Base-by-base conservation (phyloP, 2,797 vertebrate species). In the Gymnoscopelus microlampas region DNA sequence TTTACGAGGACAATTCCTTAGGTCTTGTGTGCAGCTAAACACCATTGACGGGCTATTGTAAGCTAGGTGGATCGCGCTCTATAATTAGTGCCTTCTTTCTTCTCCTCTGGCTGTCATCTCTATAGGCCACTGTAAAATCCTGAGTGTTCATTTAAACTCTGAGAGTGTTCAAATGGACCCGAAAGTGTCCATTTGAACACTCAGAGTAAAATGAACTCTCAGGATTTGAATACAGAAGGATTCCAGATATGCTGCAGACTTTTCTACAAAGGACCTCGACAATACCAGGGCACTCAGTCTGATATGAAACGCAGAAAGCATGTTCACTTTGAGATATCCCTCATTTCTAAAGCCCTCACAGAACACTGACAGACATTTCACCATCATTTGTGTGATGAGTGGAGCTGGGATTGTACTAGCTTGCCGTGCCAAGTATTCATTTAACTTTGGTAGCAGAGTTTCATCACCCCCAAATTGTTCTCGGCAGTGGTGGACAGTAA, bases 11-110 rank as follows among this genome's bases (percentile, higher is more conserved):
- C 24, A 4, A 50, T 24, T 48, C 19, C 5, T n/a, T 48, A 5
- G 48, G 24, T 32, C 24, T 59, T 19, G 29, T 50, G 6, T 23
- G 53, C 73, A 60, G 60, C 54, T 71, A 77, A 76, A 71, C 71
- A 60, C 70, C 0, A 12, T 35, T 58, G 74, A 66, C 79, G 69
- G 59, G 72, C 66, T 75, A 39, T 75, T 68, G 68, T 60, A 57
- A 12, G 12, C 68, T 78, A 73, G 79, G 76, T 83, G 77, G 69
- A 75, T 77, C 63, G 59, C 19, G 61, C 76, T 64, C 58, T 72
- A 68, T 85, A 83, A 90, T 87, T 85, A 82, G 64, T 63, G 26
- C 68, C 71, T 67, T 76, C 83, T 76, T 85, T 84, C 74, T 88
- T 71, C 26, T 63, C 72, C 71, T 69, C 71, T 73, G 71, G 70